phyloP scores from a whole-genome alignment of 2,797 vertebrate species.

The Naso thynnoides region DNA sequence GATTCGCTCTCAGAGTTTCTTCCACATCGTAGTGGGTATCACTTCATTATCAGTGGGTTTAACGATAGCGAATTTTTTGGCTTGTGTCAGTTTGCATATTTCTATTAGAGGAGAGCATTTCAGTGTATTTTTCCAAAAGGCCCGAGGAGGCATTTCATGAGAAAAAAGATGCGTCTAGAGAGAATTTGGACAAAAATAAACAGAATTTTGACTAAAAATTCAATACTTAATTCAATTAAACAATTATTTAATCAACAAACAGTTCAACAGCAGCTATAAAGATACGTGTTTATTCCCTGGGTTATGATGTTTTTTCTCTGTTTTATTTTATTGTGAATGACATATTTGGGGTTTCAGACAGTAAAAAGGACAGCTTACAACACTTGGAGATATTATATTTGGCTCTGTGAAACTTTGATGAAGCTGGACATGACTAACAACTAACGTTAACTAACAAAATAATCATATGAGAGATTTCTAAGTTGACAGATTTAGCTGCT shows the following conservation, averaged over 20 bases:
- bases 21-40: too few species aligned
- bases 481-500: too few species aligned
- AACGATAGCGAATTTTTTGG: too few species aligned
- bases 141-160: not conserved
- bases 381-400: not conserved
- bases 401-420: not conserved
- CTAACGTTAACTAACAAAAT: too few species aligned
- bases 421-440: too few species aligned
- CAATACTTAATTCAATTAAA: too few species aligned
- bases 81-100: not conserved
- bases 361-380: not conserved
- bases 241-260: not conserved
- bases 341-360: not conserved
- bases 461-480: too few species aligned
- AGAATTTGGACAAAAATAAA: not conserved
- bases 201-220: not conserved
- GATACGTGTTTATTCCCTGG: too few species aligned
- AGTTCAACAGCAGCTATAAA: too few species aligned
- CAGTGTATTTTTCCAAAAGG: not conserved
- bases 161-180: not conserved
- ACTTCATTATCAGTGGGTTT: too few species aligned
- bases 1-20: not conserved
- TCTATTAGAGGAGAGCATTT: not conserved
- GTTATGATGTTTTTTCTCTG: too few species aligned
- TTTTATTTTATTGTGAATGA: not conserved